These are phyloP conservation scores for Drosophila insularis DNA, from an alignment of 1,140 invertebrate species.

Conservation along the genomic window DNA sequence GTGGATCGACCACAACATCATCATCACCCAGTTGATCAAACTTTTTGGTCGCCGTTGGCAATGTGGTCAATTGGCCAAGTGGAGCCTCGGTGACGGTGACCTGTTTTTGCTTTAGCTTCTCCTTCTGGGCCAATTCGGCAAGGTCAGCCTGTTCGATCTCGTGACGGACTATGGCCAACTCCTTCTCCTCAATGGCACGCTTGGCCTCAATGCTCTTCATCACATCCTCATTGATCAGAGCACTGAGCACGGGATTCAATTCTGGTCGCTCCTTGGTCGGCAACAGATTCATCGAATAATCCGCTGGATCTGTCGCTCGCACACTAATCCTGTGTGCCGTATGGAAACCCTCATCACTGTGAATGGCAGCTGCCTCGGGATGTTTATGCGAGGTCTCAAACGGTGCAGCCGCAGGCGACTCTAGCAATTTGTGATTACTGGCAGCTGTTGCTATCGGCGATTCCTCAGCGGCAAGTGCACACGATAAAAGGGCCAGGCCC, in stretches of 20 bases:
- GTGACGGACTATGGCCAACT: constrained; percentile 68
- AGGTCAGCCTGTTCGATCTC: constrained; percentile 61
- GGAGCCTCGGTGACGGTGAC: constrained; percentile 47
- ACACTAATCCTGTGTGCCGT: constrained; percentile 71
- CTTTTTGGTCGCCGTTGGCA: constrained; percentile 51
- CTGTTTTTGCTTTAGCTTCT: not conserved
- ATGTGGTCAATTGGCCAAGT: constrained; percentile 49
- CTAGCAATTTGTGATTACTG: constrained; percentile 10
- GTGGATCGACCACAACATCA: constrained; percentile 61
- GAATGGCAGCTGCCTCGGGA: constrained; percentile 44
- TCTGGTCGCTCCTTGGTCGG: constrained; percentile 80
- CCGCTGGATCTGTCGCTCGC: constrained; percentile 50
- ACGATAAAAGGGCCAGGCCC: constrained; percentile 40
- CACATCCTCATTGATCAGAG: constrained; percentile 81
- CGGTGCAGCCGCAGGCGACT: not conserved
- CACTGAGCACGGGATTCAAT: constrained; percentile 77
- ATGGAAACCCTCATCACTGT: constrained; percentile 64
- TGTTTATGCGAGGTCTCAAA: constrained; percentile 79
- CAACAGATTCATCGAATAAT: constrained; percentile 75
- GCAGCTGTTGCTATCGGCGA: constrained; percentile 20
- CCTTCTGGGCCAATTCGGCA: constrained; percentile 40
- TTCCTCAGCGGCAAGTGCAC: constrained; percentile 38
- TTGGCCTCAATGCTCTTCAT: constrained; percentile 82
- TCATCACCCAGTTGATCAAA: constrained; percentile 65
- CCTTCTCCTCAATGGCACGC: constrained; percentile 76